phyloP scores from a whole-genome alignment of 2,113 vertebrate species.

The Muscicapa adusta region DNA sequence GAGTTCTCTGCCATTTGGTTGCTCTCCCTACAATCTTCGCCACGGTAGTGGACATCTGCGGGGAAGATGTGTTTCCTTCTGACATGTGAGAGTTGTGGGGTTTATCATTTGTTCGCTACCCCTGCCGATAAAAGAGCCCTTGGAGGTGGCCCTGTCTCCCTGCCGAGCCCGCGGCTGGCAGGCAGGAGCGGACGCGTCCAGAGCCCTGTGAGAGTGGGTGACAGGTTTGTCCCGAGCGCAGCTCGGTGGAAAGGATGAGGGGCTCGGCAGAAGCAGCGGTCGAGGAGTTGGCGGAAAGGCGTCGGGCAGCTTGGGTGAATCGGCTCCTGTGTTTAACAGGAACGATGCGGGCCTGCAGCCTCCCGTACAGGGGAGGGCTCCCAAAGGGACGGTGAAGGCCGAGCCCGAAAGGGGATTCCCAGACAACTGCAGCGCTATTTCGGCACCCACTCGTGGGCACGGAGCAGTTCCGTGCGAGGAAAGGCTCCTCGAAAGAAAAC shows the following conservation, averaged over 20 bases:
- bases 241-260: too few species aligned
- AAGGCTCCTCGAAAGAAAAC: background rate
- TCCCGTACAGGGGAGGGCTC: too few species aligned
- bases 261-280: background rate
- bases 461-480: background rate
- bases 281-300: background rate
- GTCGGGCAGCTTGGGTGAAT: background rate
- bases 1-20: background rate
- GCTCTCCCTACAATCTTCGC: background rate
- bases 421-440: background rate
- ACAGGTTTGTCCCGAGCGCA: background rate
- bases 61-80: background rate
- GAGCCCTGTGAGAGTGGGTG: background rate
- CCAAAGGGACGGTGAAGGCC: background rate
- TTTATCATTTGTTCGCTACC: background rate
- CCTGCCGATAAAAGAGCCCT: background rate
- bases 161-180: background rate
- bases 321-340: background rate
- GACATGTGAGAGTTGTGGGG: background rate
- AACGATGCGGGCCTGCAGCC: background rate
- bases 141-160: background rate
- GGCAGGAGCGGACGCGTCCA: background rate
- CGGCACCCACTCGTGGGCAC: background rate
- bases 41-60: background rate
- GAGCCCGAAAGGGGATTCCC: background rate